A percentile compares a stretch with the other conserved stretches of the same genome.
Conservation (phyloP, 2,113 vertebrate species). For the Monarcha castaneiventris region DNA sequence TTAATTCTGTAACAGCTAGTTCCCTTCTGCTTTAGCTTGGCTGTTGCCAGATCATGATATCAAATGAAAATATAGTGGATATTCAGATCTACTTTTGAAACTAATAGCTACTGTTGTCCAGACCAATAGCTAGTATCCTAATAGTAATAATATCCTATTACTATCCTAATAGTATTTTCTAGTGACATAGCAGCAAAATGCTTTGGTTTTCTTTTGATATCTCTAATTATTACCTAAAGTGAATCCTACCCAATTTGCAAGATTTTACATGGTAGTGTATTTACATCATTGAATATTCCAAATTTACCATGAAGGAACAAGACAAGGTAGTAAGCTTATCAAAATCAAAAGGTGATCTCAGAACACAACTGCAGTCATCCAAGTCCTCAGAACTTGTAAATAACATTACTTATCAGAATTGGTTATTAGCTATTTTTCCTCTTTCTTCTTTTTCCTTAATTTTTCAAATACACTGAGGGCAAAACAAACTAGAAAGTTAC, state of each 20-base stretch:
- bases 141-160: neutral
- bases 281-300: neutral
- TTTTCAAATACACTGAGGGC: neutral
- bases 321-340: neutral
- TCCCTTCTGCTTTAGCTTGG: neutral
- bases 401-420: neutral
- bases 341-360: neutral
- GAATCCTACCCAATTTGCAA: neutral
- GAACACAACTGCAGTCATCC: neutral
- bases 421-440: neutral
- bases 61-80: neutral
- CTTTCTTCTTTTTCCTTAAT: neutral
- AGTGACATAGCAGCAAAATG: neutral
- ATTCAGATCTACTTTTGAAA: neutral
- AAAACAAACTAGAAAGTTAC: slow-evolving; percentile 36
- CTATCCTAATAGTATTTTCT: neutral
- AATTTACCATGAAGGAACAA: neutral
- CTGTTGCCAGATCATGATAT: neutral
- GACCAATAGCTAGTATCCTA: neutral
- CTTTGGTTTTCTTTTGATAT: neutral
- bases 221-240: neutral
- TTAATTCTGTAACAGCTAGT: neutral
- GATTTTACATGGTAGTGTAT: rapidly evolving
- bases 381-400: neutral
- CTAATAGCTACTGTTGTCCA: neutral